Conservation (phyloP, 2,113 vertebrate species). For the Triplophysa dalaica region DNA sequence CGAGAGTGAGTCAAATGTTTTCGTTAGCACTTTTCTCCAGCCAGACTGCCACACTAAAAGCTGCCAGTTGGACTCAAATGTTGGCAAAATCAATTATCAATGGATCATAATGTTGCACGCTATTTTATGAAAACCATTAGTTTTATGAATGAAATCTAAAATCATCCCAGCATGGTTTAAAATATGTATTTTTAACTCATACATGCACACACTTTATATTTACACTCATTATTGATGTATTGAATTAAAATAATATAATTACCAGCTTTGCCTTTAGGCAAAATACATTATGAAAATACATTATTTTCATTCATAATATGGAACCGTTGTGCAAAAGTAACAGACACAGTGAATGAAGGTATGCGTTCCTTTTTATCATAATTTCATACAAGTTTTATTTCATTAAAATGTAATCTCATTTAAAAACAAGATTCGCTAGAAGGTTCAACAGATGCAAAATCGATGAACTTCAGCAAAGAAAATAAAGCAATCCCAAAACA, state of each 20-base stretch:
- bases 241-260: not conserved
- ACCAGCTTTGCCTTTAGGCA: not conserved
- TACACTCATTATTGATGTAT: not conserved
- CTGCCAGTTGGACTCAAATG: slow-evolving; percentile 48
- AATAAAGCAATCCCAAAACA: slow-evolving; percentile 8
- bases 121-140: slow-evolving; percentile 27
- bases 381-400: too few relatives aligned
- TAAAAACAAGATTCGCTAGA: not conserved
- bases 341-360: not conserved
- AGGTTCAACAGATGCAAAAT: slow-evolving; percentile 4
- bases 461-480: slow-evolving; percentile 9
- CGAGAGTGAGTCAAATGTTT: not conserved
- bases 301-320: not conserved
- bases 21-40: slow-evolving; percentile 45
- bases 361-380: not conserved
- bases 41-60: slow-evolving; percentile 36
- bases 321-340: not conserved
- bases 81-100: slow-evolving; percentile 44
- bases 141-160: slow-evolving; percentile 52
- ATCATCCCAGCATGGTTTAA: slow-evolving; percentile 43
- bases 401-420: not conserved
- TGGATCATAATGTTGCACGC: slow-evolving; percentile 40
- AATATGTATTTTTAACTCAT: not conserved
- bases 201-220: slow-evolving; percentile 27
- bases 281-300: not conserved